A percentile compares a stretch with the other conserved stretches of the same genome.
These are phyloP conservation scores for Bambusicola thoracicus DNA, from an alignment of 2,113 vertebrate species.

Conservation along the genomic window DNA sequence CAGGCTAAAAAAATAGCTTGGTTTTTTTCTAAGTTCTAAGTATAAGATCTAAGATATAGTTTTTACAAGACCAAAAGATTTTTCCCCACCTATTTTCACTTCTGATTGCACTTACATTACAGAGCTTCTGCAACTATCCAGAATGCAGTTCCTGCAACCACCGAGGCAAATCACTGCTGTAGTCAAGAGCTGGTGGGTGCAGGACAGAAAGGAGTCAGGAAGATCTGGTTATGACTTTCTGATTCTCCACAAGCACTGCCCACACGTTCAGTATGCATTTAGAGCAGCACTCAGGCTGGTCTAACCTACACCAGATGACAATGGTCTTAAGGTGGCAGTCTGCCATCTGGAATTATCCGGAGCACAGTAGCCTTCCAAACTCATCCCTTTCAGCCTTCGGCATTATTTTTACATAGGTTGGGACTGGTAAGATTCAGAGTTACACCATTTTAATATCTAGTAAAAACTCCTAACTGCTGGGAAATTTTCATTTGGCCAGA, in stretches of 20 bases:
- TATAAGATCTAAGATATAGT: not conserved
- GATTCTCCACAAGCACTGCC: not conserved
- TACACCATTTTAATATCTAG: not conserved
- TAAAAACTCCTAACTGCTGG: not conserved
- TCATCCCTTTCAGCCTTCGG: not conserved
- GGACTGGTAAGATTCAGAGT: not conserved
- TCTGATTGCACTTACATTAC: not conserved
- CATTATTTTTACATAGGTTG: not conserved
- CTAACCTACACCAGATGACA: not conserved
- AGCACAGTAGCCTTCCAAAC: not conserved
- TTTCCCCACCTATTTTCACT: not conserved
- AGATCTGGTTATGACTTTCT: fast-evolving
- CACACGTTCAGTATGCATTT: fast-evolving
- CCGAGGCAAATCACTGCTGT: not conserved
- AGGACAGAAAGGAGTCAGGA: not conserved
- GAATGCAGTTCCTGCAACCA: not conserved
- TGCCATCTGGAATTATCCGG: not conserved
- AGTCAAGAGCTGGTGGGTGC: not conserved
- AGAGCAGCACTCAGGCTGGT: not conserved
- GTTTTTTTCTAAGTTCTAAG: not conserved
- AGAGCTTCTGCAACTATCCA: not conserved
- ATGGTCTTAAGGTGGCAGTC: not conserved
- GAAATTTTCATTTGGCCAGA: slow-evolving; percentile 36
- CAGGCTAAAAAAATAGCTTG: not conserved
- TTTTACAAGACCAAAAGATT: not conserved